phyloP scores from a whole-genome alignment of 1,140 invertebrate species.

The Megathymus violae region DNA sequence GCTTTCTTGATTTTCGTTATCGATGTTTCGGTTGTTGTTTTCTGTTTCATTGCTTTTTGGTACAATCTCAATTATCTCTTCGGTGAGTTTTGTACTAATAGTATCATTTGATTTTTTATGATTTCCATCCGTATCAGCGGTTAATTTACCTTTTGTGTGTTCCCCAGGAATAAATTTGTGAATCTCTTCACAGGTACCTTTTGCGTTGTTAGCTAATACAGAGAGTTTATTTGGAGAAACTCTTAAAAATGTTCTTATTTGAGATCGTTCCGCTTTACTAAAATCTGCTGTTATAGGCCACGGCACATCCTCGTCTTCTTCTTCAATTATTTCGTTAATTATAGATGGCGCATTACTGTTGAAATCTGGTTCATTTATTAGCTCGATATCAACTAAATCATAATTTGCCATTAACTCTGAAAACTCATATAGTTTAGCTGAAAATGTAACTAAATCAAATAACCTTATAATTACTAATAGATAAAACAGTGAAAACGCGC shows the following conservation, averaged over 20 bases:
- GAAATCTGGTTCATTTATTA: conserved; percentile 32
- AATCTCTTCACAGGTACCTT: background rate
- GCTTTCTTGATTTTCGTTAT: background rate
- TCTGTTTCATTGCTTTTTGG: conserved; percentile 2
- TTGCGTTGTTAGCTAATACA: conserved; percentile 13
- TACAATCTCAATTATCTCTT: conserved; percentile 20
- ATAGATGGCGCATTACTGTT: conserved; percentile 29
- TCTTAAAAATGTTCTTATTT: conserved; percentile 49
- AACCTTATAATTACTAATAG: conserved; percentile 51
- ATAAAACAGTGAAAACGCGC: conserved; percentile 57
- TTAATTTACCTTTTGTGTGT: conserved; percentile 22
- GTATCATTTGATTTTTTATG: conserved; percentile 18
- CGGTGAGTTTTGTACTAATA: too few relatives aligned
- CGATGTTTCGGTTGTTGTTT: too few relatives aligned
- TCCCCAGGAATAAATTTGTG: background rate
- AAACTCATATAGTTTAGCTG: conserved; percentile 63
- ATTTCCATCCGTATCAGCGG: background rate
- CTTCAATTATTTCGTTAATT: conserved; percentile 39
- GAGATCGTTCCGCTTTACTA: conserved; percentile 44
- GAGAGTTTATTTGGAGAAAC: conserved; percentile 35
- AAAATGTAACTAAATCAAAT: conserved; percentile 57
- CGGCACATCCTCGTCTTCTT: conserved; percentile 40
- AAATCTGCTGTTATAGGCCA: conserved; percentile 50
- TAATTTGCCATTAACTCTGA: conserved; percentile 61
- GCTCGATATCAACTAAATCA: conserved; percentile 52